Base-by-base conservation (phyloP, 2,888 invertebrate genomes). In the Hipparchia semele region DNA sequence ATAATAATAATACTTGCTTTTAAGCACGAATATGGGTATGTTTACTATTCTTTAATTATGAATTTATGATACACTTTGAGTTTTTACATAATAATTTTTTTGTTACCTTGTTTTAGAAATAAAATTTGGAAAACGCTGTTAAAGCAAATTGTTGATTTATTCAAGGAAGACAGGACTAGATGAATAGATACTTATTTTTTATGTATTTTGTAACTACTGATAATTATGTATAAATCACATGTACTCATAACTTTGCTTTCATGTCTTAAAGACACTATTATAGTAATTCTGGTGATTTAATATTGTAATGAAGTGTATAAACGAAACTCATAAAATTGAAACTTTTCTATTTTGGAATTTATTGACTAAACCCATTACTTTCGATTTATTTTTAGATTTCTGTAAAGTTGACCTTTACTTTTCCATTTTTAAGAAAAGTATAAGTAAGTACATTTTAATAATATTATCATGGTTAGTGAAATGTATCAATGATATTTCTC, bases 101-200 rank as follows among this genome's bases (percentile, higher is more conserved):
- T 56, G n/a, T 7, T 49, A 46, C 4, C 4, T 62, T 64, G 64
- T 64, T 51, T 51, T 33, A 12, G 9, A 49, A 61, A 45, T 61
- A 56, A 67, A 39, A 51, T 64, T 51, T 64, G 13, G 65, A 65
- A 66, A 60, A 66, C 62, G 23, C 10, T 65, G 45, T 66, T 51
- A 59, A 73, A 72, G 70, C 70, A 54, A 68, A 68, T 59, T 61
- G 5, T 39, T 39, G 2, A 39, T 39, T 39, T 39, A 71, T 69
- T 51, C 53, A 68, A 75, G 89, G 90, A 90, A 90, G 89, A 89
- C 89, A 82, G 84, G 90, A 90, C 90, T 90, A 89, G 90, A 88
- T 84, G 84, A 84, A 80, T 84, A 80, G 77, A 81, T 58, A 53
- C 80, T 82, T 65, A 66, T 64, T 4, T 39, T 39, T 39, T 39